Base-by-base conservation (phyloP, 2,113 vertebrate genomes). In the Silurus asotus region DNA sequence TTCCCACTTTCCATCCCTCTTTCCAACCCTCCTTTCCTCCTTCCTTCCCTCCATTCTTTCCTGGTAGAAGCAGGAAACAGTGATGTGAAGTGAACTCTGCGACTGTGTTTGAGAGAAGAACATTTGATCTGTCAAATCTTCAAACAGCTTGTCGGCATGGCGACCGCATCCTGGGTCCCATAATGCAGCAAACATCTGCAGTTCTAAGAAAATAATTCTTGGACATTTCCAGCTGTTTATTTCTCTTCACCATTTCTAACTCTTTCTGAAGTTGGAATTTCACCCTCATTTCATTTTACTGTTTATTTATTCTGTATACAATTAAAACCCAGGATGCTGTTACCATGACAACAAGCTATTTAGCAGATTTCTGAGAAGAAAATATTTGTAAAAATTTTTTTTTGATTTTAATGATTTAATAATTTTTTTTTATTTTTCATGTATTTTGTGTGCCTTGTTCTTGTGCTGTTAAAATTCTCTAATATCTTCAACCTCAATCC, bases 81-180 rank as follows among this genome's bases (percentile, higher is more conserved):
- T 15, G 67, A 69, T 37, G 14, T 28, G 37, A 69, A 69, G 28
- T 28, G 11, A 53, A 6, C 9, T 13, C 49, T 11, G 53, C 3
- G 23, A n/a, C 23, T 76, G 55, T 23, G 13, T 15, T 51, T 64
- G 23, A 64, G 1, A 79, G 10, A 48, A 48, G 20, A 81, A 25
- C 9, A 15, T 13, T n/a, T 3, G 0, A 61, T 17, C 23, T 79
- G 64, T 79, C 19, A 56, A 58, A 19, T 72, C 23, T 87, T 48
- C n/a, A 56, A 14, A 78, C 20, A 37, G 55, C 25, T 37, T 8
- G 76, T 79, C 59, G 76, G 76, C 76, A 78, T 78, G 76, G 76
- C 4, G 20, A 78, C 53, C 5, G 15, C 25, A 56, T 78, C 53
- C 76, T 28, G 76, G 13, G 25, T 58, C 28, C 76, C 76, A 79